Evolutionary conservation across 2,888 invertebrate species (phyloP).

Genomic region (Lamproptera curius): DNA sequence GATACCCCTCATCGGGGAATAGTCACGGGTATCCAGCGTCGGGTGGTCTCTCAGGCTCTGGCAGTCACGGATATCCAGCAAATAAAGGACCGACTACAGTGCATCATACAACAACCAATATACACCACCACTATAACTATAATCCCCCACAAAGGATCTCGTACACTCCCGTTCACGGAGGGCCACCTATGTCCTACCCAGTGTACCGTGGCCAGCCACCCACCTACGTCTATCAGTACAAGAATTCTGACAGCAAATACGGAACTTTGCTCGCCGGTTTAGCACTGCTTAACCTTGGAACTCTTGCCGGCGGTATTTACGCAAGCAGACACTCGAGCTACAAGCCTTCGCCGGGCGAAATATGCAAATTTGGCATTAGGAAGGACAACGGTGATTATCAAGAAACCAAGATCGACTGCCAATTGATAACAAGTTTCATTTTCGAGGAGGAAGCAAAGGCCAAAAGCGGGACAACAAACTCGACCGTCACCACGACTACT

Average conservation of each 20-base stretch:
- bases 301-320: conserved; percentile 49
- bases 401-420: conserved; percentile 64
- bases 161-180: conserved; percentile 50
- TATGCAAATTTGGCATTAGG: conserved; percentile 60
- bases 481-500: conserved; percentile 47
- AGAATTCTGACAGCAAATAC: conserved; percentile 65
- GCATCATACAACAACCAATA: conserved; percentile 43
- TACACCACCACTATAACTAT: conserved; percentile 58
- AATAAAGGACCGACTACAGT: conserved; percentile 30
- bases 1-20: conserved; percentile 27
- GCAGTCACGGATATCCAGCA: conserved; percentile 30
- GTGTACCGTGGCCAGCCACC: conserved; percentile 61
- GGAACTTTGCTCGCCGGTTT: conserved; percentile 60
- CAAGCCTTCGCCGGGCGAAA: conserved; percentile 52
- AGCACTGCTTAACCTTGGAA: conserved; percentile 61
- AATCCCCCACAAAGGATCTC: conserved; percentile 58
- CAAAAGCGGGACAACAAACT: conserved; percentile 37
- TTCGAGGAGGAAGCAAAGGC: conserved; percentile 40
- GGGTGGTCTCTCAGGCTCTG: conserved; percentile 27
- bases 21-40: conserved; percentile 31
- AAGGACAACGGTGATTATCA: conserved; percentile 65
- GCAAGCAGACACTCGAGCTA: conserved; percentile 41
- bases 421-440: conserved; percentile 62
- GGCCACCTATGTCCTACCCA: conserved; percentile 47
- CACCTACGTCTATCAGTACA: conserved; percentile 60